phyloP scores from a whole-genome alignment of 1,140 invertebrate species.

The Brachionus angularis region DNA sequence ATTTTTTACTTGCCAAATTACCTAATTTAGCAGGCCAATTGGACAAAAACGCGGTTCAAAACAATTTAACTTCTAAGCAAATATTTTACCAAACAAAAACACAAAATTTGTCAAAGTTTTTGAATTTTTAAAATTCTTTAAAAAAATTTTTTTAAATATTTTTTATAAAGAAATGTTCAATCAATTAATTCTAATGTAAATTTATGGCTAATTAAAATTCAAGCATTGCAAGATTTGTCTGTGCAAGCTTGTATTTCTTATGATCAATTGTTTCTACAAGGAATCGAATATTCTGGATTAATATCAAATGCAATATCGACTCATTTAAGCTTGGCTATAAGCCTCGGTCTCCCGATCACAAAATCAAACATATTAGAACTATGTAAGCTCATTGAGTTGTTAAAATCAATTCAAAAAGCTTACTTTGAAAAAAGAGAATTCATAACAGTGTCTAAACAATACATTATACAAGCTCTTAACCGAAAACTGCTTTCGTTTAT shows the following conservation, averaged over 20 bases:
- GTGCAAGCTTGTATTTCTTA: neutral
- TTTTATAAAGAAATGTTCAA: neutral
- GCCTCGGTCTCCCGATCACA: slow-evolving; percentile 70
- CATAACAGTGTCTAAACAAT: slow-evolving; percentile 63
- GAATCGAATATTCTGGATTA: slow-evolving; percentile 62
- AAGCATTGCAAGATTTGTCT: slow-evolving; percentile 1
- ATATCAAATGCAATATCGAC: slow-evolving; percentile 62
- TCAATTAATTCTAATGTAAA: slow-evolving; percentile 7
- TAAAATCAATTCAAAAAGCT: slow-evolving; percentile 69
- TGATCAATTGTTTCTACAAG: slow-evolving; percentile 47
- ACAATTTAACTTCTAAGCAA: slow-evolving; percentile 61
- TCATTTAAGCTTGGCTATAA: slow-evolving; percentile 76
- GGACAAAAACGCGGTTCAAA: slow-evolving; percentile 61
- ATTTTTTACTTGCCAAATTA: slow-evolving; percentile 66
- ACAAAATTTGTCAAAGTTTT: slow-evolving; percentile 61
- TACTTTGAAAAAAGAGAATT: slow-evolving; percentile 63
- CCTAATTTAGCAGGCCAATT: slow-evolving; percentile 62
- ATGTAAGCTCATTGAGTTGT: slow-evolving; percentile 73
- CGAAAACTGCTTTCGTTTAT: slow-evolving; percentile 66
- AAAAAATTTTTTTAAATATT: neutral
- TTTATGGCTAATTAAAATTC: slow-evolving; percentile 16
- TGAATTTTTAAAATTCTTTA: neutral
- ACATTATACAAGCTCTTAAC: slow-evolving; percentile 68
- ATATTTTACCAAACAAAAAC: slow-evolving; percentile 63
- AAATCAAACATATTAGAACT: slow-evolving; percentile 71